A percentile compares a stretch with the other conserved stretches of the same genome.
Evolutionary conservation across 2,888 invertebrate species (phyloP).

Genomic region (Eilema sororculum): DNA sequence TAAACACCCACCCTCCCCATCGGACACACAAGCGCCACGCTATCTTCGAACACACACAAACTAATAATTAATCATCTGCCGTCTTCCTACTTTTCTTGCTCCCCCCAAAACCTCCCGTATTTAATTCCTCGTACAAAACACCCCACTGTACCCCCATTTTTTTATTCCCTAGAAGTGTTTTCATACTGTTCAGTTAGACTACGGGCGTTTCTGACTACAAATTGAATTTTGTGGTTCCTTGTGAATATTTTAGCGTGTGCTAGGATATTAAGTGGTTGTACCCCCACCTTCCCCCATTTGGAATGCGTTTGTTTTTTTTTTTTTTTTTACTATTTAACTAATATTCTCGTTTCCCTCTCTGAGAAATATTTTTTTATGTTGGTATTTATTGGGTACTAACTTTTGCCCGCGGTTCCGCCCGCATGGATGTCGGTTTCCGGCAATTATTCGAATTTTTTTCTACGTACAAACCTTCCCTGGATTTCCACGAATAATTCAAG

Average conservation of each 20-base stretch:
- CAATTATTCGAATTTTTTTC: too few species aligned
- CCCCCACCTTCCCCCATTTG: slow-evolving; percentile 27
- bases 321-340: slow-evolving; percentile 7
- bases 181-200: slow-evolving; percentile 82
- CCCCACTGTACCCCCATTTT: slow-evolving; percentile 69
- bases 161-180: slow-evolving; percentile 69
- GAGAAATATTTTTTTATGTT: not conserved
- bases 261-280: slow-evolving; percentile 75
- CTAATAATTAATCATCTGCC: slow-evolving; percentile 86
- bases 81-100: slow-evolving; percentile 71
- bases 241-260: slow-evolving; percentile 78
- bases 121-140: slow-evolving; percentile 81
- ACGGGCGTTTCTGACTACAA: slow-evolving; percentile 74
- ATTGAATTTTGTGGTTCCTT: slow-evolving; percentile 85
- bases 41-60: slow-evolving; percentile 85
- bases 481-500: too few species aligned
- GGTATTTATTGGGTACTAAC: not conserved
- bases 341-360: not conserved
- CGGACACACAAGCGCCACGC: slow-evolving; percentile 55
- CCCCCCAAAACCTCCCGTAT: slow-evolving; percentile 66
- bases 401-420: too few species aligned
- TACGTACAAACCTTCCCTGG: too few species aligned
- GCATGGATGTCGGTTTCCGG: too few species aligned
- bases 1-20: slow-evolving; percentile 26
- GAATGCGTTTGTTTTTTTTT: slow-evolving; percentile 33